Base-by-base conservation (phyloP, 2,888 invertebrate genomes). In the Neoscelio sp. region DNA sequence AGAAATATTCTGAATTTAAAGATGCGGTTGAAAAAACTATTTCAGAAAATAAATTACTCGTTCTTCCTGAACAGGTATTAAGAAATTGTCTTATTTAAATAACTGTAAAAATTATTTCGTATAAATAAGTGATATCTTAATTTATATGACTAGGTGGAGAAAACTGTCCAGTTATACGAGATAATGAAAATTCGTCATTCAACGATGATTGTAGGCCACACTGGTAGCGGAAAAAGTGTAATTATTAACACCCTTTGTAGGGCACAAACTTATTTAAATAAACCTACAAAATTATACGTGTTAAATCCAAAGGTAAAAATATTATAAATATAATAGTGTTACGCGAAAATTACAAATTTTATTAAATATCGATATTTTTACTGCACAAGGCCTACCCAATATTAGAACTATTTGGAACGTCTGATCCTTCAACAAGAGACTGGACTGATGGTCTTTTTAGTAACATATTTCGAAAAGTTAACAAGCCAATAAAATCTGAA, bases 181-280 rank as follows among this genome's bases (percentile, higher is more conserved):
- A 97, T 97, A 0, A 97, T 98, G 97, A 96, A 97, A 96, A 97
- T 96, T 0, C 93, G 97, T 30, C 97, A 98, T 91, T 97, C 96
- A 54, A 94, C 95, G 2, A 98, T 98, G 97, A 90, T 98, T 78
- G 96, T 98, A 1, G 98, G 98, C 0, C 97, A 97, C 13, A 98
- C 98, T 2, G 97, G 98, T 18, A 97, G 97, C 17, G 98, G 98
- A 12, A 98, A 98, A 92, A 94, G 96, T 1, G 96, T 97, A 30
- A 95, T 98, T 26, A 93, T 97, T 78, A 93, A 95, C 83, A 91
- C 92, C 33, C 62, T 81, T 26, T 71, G 77, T 48, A 28, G 40
- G 8, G 54, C 74, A 5, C 81, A 82, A 67, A 94, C 93, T 46
- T 90, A 93, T 81, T 91, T 97, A 80, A 95, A 95, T 1, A 91